phyloP scores from a whole-genome alignment of 2,797 vertebrate genomes.

The Oryzias sinensis region DNA sequence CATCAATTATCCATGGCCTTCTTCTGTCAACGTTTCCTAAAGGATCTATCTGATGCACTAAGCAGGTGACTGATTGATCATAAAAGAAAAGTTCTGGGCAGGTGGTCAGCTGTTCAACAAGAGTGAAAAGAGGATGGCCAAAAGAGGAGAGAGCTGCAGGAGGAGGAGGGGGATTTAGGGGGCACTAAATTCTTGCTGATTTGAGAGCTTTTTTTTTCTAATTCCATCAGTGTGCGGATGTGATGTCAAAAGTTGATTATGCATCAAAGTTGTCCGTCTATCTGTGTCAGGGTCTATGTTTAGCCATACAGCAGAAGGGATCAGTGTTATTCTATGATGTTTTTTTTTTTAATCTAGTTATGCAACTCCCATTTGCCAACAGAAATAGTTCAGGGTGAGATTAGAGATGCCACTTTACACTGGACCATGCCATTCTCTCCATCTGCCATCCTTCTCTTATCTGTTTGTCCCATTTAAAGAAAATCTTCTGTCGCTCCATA shows the following conservation, averaged over 20 bases:
- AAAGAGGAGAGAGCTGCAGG: background rate
- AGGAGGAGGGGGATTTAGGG: constrained; percentile 3
- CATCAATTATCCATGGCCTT: constrained; percentile 57
- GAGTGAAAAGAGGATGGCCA: background rate
- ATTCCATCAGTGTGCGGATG: background rate
- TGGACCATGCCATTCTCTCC: constrained; percentile 18
- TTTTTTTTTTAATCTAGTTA: constrained; percentile 59
- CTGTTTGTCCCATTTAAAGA: constrained; percentile 8
- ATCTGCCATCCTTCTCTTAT: constrained; percentile 1
- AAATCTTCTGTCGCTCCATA: constrained; percentile 26
- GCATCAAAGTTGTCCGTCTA: constrained; percentile 10
- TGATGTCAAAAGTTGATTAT: constrained; percentile 5
- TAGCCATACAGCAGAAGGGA: constrained; percentile 45
- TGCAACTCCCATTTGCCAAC: constrained; percentile 44
- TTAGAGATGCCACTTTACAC: constrained; percentile 36
- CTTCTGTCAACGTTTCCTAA: constrained; percentile 28
- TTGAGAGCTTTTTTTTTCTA: too few relatives aligned
- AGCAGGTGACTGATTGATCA: constrained; percentile 60
- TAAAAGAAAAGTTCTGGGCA: constrained; percentile 18
- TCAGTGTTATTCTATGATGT: constrained; percentile 48
- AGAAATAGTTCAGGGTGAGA: constrained; percentile 44
- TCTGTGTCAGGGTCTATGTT: constrained; percentile 51
- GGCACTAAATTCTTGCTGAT: background rate
- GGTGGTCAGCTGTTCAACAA: constrained; percentile 32
- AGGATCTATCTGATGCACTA: constrained; percentile 31